Percentiles rank a stretch among this genome's conserved stretches.
These are phyloP conservation scores for Oceanodroma leucorhoa DNA, from an alignment of 2,797 vertebrate species.

Conservation along the genomic window DNA sequence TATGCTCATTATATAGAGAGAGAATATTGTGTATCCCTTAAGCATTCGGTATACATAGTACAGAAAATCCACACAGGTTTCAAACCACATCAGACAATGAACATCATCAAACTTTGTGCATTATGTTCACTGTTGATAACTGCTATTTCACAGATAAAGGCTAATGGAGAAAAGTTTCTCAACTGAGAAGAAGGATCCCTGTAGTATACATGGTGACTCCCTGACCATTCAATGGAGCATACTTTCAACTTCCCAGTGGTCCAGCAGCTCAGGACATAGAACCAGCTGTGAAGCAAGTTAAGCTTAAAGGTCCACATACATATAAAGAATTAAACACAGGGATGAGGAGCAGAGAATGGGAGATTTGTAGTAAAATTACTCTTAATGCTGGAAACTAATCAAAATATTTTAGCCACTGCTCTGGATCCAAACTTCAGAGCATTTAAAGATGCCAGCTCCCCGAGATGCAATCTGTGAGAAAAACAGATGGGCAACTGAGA, in stretches of 20 bases:
- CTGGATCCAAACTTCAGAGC: slow-evolving; percentile 45
- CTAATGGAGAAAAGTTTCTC: not conserved
- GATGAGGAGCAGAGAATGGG: not conserved
- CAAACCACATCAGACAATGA: not conserved
- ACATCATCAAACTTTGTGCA: not conserved
- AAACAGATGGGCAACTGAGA: slow-evolving; percentile 27
- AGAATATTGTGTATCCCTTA: not conserved
- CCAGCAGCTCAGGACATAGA: not conserved
- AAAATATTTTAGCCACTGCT: slow-evolving; percentile 59
- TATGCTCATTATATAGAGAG: not conserved
- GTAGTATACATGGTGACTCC: not conserved
- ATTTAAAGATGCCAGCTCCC: slow-evolving; percentile 52
- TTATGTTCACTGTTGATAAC: not conserved
- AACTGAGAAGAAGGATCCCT: not conserved
- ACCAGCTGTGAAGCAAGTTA: not conserved
- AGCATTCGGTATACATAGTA: not conserved
- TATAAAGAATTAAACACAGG: slow-evolving; percentile 3
- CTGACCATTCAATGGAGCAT: not conserved
- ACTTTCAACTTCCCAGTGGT: not conserved
- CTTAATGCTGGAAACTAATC: slow-evolving; percentile 21
- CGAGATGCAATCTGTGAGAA: slow-evolving; percentile 39
- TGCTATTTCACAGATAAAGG: not conserved
- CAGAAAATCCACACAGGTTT: not conserved
- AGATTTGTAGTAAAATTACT: slow-evolving; percentile 49
- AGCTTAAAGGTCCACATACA: not conserved